Base-by-base conservation (phyloP, 2,888 invertebrate species). In the Drepanosiphum platanoidis region DNA sequence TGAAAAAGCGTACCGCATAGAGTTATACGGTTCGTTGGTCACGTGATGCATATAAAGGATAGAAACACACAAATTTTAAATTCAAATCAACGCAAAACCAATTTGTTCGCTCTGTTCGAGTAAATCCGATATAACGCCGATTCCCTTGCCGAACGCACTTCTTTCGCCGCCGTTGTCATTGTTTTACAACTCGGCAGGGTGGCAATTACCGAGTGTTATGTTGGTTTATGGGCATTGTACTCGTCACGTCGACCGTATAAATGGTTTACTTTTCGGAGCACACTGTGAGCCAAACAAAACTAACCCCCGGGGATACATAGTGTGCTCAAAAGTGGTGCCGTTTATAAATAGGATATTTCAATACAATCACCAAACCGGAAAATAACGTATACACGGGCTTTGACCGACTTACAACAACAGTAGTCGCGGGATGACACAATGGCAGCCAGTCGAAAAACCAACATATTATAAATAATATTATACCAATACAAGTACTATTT, bases 201-300 rank as follows among this genome's bases (percentile, higher is more conserved):
- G 75, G 74, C 83, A 74, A 74, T 83, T 84, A 75, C 83, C 46
- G n/a, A 66, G 82, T 74, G 82, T 82, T n/a, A 36, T 46, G 66
- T 46, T 46, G 64, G 58, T 22, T 36, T 15, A 34, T 18, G 18
- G 11, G 46, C 83, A 84, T 84, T 84, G 83, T 84, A 32, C 36
- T 75, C 52, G 83, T 66, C 83, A 84, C 75, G 83, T 84, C 64
- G 66, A 22, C 83, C 27, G 83, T 75, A 27, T 84, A 84, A 84
- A 84, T 36, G 75, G 83, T 75, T 75, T 84, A 75, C 75, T 68
- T 75, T 75, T 46, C 66, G 30, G 52, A 36, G 34, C 27, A 39
- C 61, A 46, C 74, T 8, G 66, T 36, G 34, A 5, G 46, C 64
- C 52, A 66, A 75, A 75, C 83, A 84, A 84, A 84, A 52, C 68